Conservation (phyloP, 2,888 invertebrate genomes). For the Andrena marginata region DNA sequence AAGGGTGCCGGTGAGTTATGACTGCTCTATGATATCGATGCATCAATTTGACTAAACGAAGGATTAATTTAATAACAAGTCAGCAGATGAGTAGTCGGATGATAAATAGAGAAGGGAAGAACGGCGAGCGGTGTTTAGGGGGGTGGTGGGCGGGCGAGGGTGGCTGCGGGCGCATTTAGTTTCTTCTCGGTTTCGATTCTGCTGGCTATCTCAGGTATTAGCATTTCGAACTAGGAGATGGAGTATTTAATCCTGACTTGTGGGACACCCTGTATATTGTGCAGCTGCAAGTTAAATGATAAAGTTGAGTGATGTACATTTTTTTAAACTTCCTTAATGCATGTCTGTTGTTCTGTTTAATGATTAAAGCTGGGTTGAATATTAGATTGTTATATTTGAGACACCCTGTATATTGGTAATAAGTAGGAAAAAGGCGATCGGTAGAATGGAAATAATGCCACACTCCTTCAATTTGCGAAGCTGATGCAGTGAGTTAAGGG, state of each 20-base stretch:
- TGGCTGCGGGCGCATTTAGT: constrained; percentile 7
- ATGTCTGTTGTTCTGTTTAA: too few species aligned
- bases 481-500: constrained; percentile 49
- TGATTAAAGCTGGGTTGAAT: background rate
- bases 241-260: background rate
- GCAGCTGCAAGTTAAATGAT: background rate
- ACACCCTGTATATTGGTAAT: constrained; percentile 2
- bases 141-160: background rate
- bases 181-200: constrained; percentile 15
- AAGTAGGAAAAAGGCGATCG: constrained; percentile 9
- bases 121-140: constrained; percentile 64
- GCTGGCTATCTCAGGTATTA: background rate
- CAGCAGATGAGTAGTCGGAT: constrained; percentile 81
- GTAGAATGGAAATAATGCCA: constrained; percentile 30
- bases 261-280: background rate
- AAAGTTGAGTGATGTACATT: background rate
- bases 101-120: constrained; percentile 80
- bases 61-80: constrained; percentile 85
- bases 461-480: constrained; percentile 57
- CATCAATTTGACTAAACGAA: constrained; percentile 85
- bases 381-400: constrained; percentile 3
- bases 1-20: constrained; percentile 83
- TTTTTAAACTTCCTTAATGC: background rate
- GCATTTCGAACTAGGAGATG: background rate
- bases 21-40: constrained; percentile 85